Percentiles rank a stretch among this genome's conserved stretches.
Conservation (phyloP, 2,113 vertebrate genomes). For the Hassar affinis region DNA sequence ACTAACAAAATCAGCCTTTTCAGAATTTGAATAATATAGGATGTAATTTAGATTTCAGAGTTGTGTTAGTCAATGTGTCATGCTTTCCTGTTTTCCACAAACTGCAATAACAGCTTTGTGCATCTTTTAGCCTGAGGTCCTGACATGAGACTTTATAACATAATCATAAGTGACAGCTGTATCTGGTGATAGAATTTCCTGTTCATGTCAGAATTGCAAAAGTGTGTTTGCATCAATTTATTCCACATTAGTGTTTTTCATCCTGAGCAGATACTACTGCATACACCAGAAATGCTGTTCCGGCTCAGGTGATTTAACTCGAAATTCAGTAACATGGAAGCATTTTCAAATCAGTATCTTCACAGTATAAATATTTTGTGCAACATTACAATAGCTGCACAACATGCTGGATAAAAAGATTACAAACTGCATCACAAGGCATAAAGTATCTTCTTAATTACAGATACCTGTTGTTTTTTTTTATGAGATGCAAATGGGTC, state of each 20-base stretch:
- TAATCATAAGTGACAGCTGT: conserved; percentile 20
- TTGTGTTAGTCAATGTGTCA: background rate
- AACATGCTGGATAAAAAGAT: background rate
- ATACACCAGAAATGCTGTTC: background rate
- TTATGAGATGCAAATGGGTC: background rate
- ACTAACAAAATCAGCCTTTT: background rate
- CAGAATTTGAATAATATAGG: background rate
- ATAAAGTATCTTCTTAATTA: background rate
- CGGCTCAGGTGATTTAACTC: background rate
- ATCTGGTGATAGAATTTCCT: conserved; percentile 19
- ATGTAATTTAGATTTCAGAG: conserved; percentile 30
- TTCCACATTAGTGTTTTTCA: background rate
- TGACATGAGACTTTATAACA: background rate
- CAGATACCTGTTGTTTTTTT: background rate
- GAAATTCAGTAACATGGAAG: background rate
- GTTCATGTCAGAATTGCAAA: background rate
- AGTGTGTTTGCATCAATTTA: conserved; percentile 3
- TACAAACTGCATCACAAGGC: background rate
- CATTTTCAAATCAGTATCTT: background rate
- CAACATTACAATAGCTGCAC: background rate
- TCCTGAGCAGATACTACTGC: background rate
- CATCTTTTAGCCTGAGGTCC: background rate
- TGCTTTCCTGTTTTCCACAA: background rate
- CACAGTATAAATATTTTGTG: background rate
- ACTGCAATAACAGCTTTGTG: conserved; percentile 9